Percentiles rank a stretch among this genome's conserved stretches.
Conservation (phyloP, 2,888 invertebrate species). For the Horisme vitalbata region DNA sequence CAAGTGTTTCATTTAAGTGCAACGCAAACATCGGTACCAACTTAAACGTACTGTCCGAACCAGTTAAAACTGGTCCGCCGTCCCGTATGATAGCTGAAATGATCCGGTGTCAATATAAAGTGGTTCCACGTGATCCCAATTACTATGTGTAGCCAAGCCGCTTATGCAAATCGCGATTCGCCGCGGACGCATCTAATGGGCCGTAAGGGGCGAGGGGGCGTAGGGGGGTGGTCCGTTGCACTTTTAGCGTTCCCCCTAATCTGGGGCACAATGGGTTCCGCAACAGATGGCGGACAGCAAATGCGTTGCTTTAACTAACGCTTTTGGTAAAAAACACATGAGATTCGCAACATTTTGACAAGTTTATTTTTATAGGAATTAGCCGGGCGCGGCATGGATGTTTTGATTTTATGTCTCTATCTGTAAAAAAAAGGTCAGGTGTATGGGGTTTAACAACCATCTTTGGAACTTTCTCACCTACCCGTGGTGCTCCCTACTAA, state of each 20-base stretch:
- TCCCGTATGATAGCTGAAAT: constrained; percentile 28
- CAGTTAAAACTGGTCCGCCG: constrained; percentile 44
- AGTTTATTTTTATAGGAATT: too few relatives aligned
- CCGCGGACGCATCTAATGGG: constrained; percentile 80
- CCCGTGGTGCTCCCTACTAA: too few relatives aligned
- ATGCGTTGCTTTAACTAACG: constrained; percentile 13
- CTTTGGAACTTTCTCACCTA: too few relatives aligned
- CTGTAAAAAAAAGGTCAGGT: too few relatives aligned
- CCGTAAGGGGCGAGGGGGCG: constrained; percentile 61
- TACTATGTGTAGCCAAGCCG: constrained; percentile 79
- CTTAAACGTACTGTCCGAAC: constrained; percentile 60
- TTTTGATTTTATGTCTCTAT: too few relatives aligned
- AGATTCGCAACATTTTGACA: too few relatives aligned
- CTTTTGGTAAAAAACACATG: background rate
- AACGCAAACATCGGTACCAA: constrained; percentile 71
- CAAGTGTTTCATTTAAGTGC: constrained; percentile 73
- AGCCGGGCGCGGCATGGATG: too few relatives aligned
- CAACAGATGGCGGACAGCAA: constrained; percentile 18
- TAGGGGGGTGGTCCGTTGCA: constrained; percentile 56
- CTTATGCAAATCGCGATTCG: constrained; percentile 81
- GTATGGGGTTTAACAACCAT: too few relatives aligned
- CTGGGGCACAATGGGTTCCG: constrained; percentile 8
- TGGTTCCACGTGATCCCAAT: constrained; percentile 77
- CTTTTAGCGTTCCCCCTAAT: constrained; percentile 53
- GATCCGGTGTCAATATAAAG: constrained; percentile 49